Evolutionary conservation across 2,797 vertebrate species (phyloP), one percentile per base, ranked within the genome.

Genomic region (Phrynocephalus guinanensis): DNA sequence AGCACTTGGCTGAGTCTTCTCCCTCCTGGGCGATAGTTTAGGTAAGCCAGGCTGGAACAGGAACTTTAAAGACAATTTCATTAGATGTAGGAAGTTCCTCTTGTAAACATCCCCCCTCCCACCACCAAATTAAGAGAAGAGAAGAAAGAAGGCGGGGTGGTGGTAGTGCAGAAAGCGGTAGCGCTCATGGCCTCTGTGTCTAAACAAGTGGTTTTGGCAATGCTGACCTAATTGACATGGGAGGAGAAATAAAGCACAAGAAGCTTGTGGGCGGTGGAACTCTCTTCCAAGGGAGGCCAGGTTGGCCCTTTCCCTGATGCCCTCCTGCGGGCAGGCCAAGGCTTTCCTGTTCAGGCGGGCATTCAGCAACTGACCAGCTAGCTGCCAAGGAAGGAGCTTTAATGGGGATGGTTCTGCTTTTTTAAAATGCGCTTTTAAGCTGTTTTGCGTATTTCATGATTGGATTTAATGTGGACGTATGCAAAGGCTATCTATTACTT

Each of bases 141-240:
- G 50, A 87, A 75, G 75, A 75, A 63, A 84, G 2, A n/a, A 63
- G 44, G 38, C 18, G 5, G 16, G 3, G 0, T 13, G 30, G 68
- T 30, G n/a, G 26, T 18, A 33, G 70, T 28, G 8, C 8, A n/a
- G 20, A 63, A 79, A 63, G 2, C 16, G 22, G 60, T 38, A 80
- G 30, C 76, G 48, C 60, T 20, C 79, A 86, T 38, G 48, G 73
- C 24, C 85, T 76, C 63, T 81, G 70, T 66, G 2, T 56, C 52
- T 84, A 73, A 88, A 52, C 76, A 79, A 79, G 82, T 73, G 82
- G 68, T 84, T 84, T 88, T 88, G 87, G 82, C 87, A 79, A 66
- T 22, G 38, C 75, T 88, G 56, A 79, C 82, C 79, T 50, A 66
- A 84, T 68, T 67, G 76, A 84, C 84, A 63, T 79, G 68, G 33